Evolutionary conservation across 2,888 invertebrate genomes (phyloP), one percentile per base, ranked within the genome.

Genomic region (Conistra vaccinii): DNA sequence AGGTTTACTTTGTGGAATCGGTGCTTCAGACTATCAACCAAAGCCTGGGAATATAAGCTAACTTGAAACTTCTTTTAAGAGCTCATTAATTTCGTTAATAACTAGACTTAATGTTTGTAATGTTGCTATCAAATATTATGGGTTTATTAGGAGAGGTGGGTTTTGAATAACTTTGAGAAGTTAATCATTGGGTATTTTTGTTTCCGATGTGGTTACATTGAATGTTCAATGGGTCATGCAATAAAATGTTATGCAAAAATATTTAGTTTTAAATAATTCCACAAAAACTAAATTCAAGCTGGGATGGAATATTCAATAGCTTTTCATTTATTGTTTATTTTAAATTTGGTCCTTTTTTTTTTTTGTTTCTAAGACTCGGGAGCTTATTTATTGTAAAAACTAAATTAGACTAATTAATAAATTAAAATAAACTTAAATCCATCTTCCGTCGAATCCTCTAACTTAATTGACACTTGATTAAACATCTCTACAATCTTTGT

Each of bases 31-130:
- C 78, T 78, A 85, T 86, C 81, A 81, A 86, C 35, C 45, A 81
- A 86, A 84, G 86, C 77, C 80, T 84, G 81, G 65, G 65, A 70
- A 68, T 84, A 78, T 74, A 73, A 85, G 81, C 82, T 83, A 72
- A 73, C 72, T 79, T 83, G 75, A 69, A 86, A 85, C 81, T 87
- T 86, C 80, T 86, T 86, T 86, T 81, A 87, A 88, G 80, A 80
- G 73, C 60, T 85, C 88, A 85, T 88, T 88, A 82, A 87, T 86
- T 85, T 76, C 42, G 57, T 78, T 87, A 85, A 83, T 87, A 83
- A 83, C 81, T 83, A 65, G 73, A 87, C 82, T 89, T 89, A 83
- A 83, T 84, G 81, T 85, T 86, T 82, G 75, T 82, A 82, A 87
- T 80, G 80, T 35, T 74, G 72, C 78, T 58, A 86, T 85, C 71